Evolutionary conservation across 2,113 vertebrate species (phyloP), one percentile per base, ranked within the genome.

Genomic region (Mormyrus iriodes): DNA sequence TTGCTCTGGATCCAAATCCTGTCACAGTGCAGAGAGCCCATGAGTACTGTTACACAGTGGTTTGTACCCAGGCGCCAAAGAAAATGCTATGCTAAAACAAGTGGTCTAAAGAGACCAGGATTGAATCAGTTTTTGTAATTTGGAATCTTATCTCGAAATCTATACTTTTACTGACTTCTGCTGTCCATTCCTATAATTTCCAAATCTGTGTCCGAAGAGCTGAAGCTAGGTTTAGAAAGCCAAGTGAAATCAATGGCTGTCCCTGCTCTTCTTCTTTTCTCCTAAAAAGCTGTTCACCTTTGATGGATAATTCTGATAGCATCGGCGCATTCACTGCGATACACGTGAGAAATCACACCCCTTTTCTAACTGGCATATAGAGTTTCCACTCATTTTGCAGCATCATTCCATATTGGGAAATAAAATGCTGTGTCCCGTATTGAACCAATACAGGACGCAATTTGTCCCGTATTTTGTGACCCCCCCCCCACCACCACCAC

Each of bases 81-180:
- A 49, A 53, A 86, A 86, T 53, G 49, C 85, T 53, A 39, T 39
- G 51, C 85, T 86, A 86, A n/a, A 53, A 86, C 49, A 27, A 39
- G 85, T 39, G 85, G 85, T 55, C 85, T 53, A 1, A 86, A 27
- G 24, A 10, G 51, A 86, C 55, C 31, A 27, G 53, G 24, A 87
- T 21, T 87, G 55, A 87, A 87, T 87, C 42, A 87, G 39, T 61
- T 61, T 87, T 39, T 53, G 48, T 86, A 53, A 61, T 53, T 87
- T 51, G 35, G 49, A 39, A 61, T 44, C 85, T 58, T 53, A 35
- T 86, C 49, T 35, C 51, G 35, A 53, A 86, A 35, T 85, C 24
- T 85, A 51, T 51, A 85, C 49, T 31, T 55, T 86, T 39, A 17
- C 49, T 55, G 49, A 86, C 85, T 51, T 58, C 51, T 51, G 51